These are phyloP conservation scores for Delichon dasypus DNA, from an alignment of 2,797 vertebrate species.

Conservation along the genomic window DNA sequence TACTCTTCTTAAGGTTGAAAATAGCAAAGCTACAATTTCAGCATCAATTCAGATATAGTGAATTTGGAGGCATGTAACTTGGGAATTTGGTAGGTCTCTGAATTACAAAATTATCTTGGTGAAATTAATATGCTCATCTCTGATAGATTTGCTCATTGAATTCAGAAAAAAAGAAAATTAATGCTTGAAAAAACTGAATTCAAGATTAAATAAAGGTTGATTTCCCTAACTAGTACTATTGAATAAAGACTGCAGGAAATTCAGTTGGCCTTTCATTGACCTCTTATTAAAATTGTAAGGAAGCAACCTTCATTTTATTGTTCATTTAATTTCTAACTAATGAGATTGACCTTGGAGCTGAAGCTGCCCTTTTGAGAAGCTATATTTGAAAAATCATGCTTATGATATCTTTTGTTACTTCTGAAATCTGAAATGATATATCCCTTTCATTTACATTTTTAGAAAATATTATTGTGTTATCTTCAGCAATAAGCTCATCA, in stretches of 20 bases:
- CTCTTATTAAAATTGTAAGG: not conserved
- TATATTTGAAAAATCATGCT: slow-evolving; percentile 5
- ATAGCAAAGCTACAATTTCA: not conserved
- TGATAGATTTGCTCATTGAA: not conserved
- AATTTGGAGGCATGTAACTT: not conserved
- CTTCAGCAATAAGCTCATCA: not conserved
- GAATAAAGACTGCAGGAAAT: not conserved
- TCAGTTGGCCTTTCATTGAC: not conserved
- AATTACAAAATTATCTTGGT: not conserved
- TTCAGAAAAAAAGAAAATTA: not conserved
- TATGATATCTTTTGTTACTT: not conserved
- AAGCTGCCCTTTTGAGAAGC: not conserved
- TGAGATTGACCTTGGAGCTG: not conserved
- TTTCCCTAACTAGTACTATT: not conserved
- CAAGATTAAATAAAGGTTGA: not conserved
- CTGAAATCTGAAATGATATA: not conserved
- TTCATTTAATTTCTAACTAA: slow-evolving; percentile 19
- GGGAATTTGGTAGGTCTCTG: not conserved
- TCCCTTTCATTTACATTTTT: not conserved
- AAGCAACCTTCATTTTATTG: not conserved
- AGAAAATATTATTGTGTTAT: not conserved
- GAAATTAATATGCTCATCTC: not conserved
- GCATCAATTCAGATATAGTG: not conserved
- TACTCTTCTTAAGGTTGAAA: not conserved
- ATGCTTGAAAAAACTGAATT: slow-evolving; percentile 1